phyloP scores from a whole-genome alignment of 1,140 invertebrate genomes.

The Luehdorfia chinensis region DNA sequence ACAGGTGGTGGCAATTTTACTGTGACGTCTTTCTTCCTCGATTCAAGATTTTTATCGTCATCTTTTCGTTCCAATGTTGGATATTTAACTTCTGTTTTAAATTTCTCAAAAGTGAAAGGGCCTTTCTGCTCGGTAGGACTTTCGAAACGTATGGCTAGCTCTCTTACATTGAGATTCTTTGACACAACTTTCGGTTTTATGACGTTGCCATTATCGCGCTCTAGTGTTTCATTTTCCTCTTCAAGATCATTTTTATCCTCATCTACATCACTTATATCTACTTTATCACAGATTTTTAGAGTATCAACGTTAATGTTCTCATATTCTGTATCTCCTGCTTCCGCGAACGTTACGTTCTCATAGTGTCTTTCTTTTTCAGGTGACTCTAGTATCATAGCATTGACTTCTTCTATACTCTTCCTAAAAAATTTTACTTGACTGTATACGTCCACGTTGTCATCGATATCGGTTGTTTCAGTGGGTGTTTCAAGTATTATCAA shows the following conservation, averaged over 20 bases:
- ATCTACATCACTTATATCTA: constrained; percentile 33
- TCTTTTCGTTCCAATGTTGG: constrained; percentile 47
- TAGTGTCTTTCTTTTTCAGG: constrained; percentile 54
- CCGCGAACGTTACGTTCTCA: constrained; percentile 51
- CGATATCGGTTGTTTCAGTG: constrained; percentile 40
- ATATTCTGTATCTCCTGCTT: constrained; percentile 65
- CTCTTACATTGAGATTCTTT: constrained; percentile 74
- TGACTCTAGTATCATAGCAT: constrained; percentile 79
- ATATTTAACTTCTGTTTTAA: constrained; percentile 59
- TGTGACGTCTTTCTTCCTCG: constrained; percentile 33
- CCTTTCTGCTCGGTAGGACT: constrained; percentile 75
- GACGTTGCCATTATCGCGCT: constrained; percentile 57
- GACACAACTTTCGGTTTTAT: constrained; percentile 36
- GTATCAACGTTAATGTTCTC: constrained; percentile 75
- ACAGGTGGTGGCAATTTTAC: constrained; percentile 33
- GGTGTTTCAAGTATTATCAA: constrained; percentile 66
- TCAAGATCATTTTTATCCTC: constrained; percentile 25
- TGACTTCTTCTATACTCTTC: constrained; percentile 85
- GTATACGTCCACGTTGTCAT: constrained; percentile 79
- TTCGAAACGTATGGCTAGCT: constrained; percentile 78
- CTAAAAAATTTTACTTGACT: constrained; percentile 86
- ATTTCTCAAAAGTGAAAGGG: constrained; percentile 67
- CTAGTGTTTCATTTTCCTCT: constrained; percentile 25
- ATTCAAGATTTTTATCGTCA: constrained; percentile 24
- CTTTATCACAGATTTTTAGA: constrained; percentile 59